Conservation (phyloP, 1,140 invertebrate genomes). For the Meloidogyne chitwoodi region DNA sequence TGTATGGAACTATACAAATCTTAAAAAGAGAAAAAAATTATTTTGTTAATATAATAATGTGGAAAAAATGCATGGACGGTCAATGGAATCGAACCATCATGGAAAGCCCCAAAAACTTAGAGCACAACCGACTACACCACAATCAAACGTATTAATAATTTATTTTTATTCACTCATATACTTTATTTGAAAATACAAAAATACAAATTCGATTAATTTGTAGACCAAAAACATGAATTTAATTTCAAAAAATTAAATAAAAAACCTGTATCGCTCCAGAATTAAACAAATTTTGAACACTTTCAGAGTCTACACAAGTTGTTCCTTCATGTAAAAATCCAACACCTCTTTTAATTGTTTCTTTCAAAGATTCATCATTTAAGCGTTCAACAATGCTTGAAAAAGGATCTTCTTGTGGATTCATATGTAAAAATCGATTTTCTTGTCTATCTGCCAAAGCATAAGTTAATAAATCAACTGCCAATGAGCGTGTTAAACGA, state of each 20-base stretch:
- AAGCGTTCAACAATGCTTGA: constrained; percentile 50
- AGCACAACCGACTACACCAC: too few species aligned
- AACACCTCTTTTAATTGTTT: constrained; percentile 84
- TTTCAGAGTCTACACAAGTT: constrained; percentile 73
- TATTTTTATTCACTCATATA: too few species aligned
- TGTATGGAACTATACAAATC: constrained; percentile 79
- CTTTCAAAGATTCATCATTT: constrained; percentile 70
- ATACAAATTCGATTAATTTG: too few species aligned
- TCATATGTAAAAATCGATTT: constrained; percentile 76
- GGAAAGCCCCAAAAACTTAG: too few species aligned
- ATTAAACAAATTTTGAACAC: constrained; percentile 87
- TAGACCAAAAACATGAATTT: too few species aligned
- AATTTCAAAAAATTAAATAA: too few species aligned
- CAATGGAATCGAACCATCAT: too few species aligned
- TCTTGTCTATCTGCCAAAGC: constrained; percentile 80
- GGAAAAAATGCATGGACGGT: too few species aligned
- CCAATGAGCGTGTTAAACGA: constrained; percentile 84
- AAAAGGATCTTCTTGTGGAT: constrained; percentile 71
- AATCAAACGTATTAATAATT: too few species aligned
- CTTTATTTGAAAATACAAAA: too few species aligned
- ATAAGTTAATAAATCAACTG: constrained; percentile 88
- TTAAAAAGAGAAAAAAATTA: constrained; percentile 18
- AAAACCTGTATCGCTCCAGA: constrained; percentile 79
- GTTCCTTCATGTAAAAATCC: constrained; percentile 95
- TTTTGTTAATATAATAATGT: too few species aligned